These are phyloP conservation scores for Poecilia wingei DNA, from an alignment of 2,797 vertebrate species.

Conservation along the genomic window DNA sequence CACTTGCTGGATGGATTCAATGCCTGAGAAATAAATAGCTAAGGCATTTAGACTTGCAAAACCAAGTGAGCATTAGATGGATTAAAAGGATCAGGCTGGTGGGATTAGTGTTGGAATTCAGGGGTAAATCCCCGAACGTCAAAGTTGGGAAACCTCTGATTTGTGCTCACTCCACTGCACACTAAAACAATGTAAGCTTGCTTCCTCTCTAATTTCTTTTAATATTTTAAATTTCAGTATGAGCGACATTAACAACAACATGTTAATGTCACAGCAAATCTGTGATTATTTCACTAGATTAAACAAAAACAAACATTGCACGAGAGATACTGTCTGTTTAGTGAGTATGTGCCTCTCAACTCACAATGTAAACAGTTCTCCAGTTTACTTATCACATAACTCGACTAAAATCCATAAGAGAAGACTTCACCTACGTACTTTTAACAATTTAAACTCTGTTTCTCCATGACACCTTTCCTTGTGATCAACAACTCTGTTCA, in stretches of 20 bases:
- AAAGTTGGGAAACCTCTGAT: slow-evolving; percentile 11
- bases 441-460: not conserved
- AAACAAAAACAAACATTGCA: not conserved
- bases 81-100: slow-evolving; percentile 58
- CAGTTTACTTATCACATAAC: not conserved
- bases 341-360: not conserved
- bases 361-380: not conserved
- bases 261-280: not conserved
- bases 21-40: slow-evolving; percentile 5
- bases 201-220: not conserved
- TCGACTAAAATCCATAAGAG: not conserved
- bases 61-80: slow-evolving; percentile 48
- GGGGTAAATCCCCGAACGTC: slow-evolving; percentile 4
- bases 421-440: not conserved
- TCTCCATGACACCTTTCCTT: not conserved
- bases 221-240: not conserved
- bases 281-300: not conserved
- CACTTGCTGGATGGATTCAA: slow-evolving; percentile 23
- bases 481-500: not conserved
- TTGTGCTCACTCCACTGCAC: not conserved
- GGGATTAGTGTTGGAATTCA: slow-evolving; percentile 48
- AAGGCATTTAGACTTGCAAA: slow-evolving; percentile 30
- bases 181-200: not conserved
- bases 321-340: not conserved
- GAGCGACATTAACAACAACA: not conserved